These are phyloP conservation scores for Rhodophaea formosa DNA, from an alignment of 2,888 invertebrate genomes.

Conservation along the genomic window DNA sequence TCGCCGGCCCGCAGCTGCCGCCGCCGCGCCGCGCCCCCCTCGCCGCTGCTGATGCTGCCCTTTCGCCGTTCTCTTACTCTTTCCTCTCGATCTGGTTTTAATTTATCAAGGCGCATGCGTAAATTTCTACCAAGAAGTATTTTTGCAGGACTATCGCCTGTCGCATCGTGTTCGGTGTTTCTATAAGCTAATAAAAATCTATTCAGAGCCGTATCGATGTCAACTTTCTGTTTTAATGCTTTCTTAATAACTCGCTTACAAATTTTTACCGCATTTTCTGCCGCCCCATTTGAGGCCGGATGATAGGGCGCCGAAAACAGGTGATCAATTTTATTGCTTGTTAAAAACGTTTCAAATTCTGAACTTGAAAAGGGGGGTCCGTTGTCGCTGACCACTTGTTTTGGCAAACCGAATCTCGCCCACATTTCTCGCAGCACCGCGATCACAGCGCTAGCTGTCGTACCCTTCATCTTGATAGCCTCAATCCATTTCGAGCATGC, in stretches of 20 bases:
- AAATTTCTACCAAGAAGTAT: constrained; percentile 23
- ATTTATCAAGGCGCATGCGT: constrained; percentile 22
- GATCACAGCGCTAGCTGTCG: constrained; percentile 14
- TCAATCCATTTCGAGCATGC: constrained; percentile 20
- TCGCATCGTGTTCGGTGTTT: constrained; percentile 25
- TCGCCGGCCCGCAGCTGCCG: constrained; percentile 3
- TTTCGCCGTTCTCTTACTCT: constrained; percentile 4
- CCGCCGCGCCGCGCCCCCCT: constrained; percentile 1
- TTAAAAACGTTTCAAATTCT: constrained; percentile 21
- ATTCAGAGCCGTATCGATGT: constrained; percentile 21
- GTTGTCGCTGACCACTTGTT: constrained; percentile 19
- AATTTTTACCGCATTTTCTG: constrained; percentile 30
- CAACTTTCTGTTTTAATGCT: constrained; percentile 19
- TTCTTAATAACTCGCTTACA: constrained; percentile 31
- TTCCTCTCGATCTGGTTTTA: constrained; percentile 15
- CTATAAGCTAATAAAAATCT: too few relatives aligned
- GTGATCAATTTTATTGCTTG: constrained; percentile 20
- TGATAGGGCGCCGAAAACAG: constrained; percentile 16
- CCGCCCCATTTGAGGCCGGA: constrained; percentile 31
- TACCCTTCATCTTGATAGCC: constrained; percentile 15
- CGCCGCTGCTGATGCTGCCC: background rate
- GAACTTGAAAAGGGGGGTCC: constrained; percentile 22
- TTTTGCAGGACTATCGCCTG: constrained; percentile 25
- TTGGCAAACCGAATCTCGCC: constrained; percentile 19
- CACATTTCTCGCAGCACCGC: constrained; percentile 14